Evolutionary conservation across 1,140 invertebrate species (phyloP).

Genomic region (Drosophila quadrilineata): DNA sequence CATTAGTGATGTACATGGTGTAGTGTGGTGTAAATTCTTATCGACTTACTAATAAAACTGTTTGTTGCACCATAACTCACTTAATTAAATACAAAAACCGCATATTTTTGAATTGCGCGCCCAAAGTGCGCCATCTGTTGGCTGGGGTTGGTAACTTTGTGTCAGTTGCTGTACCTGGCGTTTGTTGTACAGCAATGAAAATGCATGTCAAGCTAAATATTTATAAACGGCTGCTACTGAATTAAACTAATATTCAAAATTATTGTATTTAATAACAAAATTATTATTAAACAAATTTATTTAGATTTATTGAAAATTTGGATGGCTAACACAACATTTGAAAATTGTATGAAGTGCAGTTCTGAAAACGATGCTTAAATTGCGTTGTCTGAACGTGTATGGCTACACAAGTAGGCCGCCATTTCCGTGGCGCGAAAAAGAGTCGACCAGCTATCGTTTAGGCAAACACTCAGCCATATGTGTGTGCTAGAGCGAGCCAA

Average conservation of each 20-base stretch:
- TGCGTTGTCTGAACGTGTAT: slow-evolving; percentile 25
- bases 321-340: no score
- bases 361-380: background rate
- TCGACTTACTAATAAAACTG: slow-evolving; percentile 1
- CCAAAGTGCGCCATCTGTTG: slow-evolving; percentile 8
- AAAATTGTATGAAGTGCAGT: background rate
- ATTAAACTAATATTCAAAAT: background rate
- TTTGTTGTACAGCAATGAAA: background rate
- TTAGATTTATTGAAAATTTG: background rate
- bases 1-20: slow-evolving; percentile 52
- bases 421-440: slow-evolving; percentile 52
- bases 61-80: background rate
- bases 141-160: background rate
- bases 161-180: background rate
- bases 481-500: slow-evolving; percentile 33
- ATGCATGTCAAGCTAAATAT: background rate
- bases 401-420: slow-evolving; percentile 39
- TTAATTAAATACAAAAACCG: background rate
- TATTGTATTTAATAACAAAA: background rate
- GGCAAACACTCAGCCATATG: slow-evolving; percentile 9
- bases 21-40: slow-evolving; percentile 16
- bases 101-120: slow-evolving; percentile 16
- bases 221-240: background rate
- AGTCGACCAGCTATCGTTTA: slow-evolving; percentile 11
- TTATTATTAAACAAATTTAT: background rate